Evolutionary conservation across 2,797 vertebrate species (phyloP).

Genomic region (Xiphorhynchus erythropygius): DNA sequence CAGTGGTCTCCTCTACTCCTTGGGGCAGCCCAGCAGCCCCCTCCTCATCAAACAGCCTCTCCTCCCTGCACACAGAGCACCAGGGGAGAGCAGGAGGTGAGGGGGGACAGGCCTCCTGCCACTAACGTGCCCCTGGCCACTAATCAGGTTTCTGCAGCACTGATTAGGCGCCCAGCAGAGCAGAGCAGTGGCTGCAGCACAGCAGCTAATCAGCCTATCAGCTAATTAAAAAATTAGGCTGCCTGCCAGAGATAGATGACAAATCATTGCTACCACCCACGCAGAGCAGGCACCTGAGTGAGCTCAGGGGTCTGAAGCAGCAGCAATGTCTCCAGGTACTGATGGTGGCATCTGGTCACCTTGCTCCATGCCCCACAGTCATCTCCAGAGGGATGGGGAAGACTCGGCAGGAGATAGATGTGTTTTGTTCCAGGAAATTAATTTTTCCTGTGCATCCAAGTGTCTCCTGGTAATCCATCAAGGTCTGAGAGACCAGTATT

Average conservation of each 20-base stretch:
- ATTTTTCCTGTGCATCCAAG: not conserved
- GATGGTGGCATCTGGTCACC: fast-evolving
- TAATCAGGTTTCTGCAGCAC: not conserved
- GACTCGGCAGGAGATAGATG: not conserved
- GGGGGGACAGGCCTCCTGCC: fast-evolving
- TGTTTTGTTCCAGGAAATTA: conserved; percentile 20
- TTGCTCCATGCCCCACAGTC: not conserved
- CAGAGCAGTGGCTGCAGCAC: not conserved
- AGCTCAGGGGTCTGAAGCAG: not conserved
- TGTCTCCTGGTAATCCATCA: not conserved
- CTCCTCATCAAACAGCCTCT: not conserved
- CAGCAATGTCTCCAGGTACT: not conserved
- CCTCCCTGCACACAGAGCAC: not conserved
- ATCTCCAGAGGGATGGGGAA: not conserved
- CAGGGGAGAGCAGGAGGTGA: not conserved
- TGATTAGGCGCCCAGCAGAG: not conserved
- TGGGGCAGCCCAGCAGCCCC: not conserved
- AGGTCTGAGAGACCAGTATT: not conserved
- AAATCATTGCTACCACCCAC: not conserved
- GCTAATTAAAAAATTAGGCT: conserved; percentile 36
- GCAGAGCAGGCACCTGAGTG: not conserved
- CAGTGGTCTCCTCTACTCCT: not conserved
- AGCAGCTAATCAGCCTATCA: not conserved
- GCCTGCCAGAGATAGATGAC: conserved; percentile 1
- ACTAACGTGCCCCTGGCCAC: fast-evolving